A percentile compares a stretch with the other conserved stretches of the same genome.
Conservation (phyloP, 2,888 invertebrate species). For the Xanthorhoe designata region DNA sequence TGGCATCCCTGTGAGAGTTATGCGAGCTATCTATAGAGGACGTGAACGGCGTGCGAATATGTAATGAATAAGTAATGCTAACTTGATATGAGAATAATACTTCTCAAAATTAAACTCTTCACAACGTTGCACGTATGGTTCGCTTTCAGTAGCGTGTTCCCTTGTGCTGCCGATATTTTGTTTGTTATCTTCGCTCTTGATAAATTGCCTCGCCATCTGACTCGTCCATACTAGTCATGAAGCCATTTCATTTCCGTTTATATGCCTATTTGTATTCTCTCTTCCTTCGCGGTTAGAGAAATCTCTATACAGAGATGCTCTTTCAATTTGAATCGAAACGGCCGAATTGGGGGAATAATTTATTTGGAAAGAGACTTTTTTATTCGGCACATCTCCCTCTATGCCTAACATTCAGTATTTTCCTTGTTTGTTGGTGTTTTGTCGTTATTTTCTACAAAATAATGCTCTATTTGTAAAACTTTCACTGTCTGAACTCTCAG, state of each 20-base stretch:
- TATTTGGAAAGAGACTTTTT: slow-evolving; percentile 77
- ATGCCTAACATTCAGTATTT: slow-evolving; percentile 65
- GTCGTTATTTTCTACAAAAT: slow-evolving; percentile 40
- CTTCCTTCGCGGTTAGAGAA: slow-evolving; percentile 76
- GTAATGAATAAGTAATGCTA: slow-evolving; percentile 70
- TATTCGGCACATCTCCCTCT: slow-evolving; percentile 63
- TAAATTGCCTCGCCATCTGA: slow-evolving; percentile 63
- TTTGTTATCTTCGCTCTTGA: slow-evolving; percentile 58
- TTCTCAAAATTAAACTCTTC: slow-evolving; percentile 39
- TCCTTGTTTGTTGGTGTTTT: slow-evolving; percentile 57
- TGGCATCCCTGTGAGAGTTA: slow-evolving; percentile 79
- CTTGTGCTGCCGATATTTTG: slow-evolving; percentile 48
- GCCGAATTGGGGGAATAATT: slow-evolving; percentile 79
- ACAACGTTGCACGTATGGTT: slow-evolving; percentile 17
- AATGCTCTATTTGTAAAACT: slow-evolving; percentile 24
- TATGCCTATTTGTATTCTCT: slow-evolving; percentile 81
- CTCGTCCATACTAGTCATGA: slow-evolving; percentile 73
- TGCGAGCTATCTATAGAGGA: slow-evolving; percentile 79
- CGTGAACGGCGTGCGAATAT: slow-evolving; percentile 78
- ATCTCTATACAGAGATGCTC: slow-evolving; percentile 79
- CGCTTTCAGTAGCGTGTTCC: slow-evolving; percentile 13
- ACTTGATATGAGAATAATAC: slow-evolving; percentile 48
- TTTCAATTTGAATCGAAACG: slow-evolving; percentile 83
- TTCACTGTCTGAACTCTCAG: slow-evolving; percentile 27
- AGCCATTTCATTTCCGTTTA: slow-evolving; percentile 79